Evolutionary conservation across 2,797 vertebrate genomes (phyloP).

Genomic region (Enteromius viviparus): DNA sequence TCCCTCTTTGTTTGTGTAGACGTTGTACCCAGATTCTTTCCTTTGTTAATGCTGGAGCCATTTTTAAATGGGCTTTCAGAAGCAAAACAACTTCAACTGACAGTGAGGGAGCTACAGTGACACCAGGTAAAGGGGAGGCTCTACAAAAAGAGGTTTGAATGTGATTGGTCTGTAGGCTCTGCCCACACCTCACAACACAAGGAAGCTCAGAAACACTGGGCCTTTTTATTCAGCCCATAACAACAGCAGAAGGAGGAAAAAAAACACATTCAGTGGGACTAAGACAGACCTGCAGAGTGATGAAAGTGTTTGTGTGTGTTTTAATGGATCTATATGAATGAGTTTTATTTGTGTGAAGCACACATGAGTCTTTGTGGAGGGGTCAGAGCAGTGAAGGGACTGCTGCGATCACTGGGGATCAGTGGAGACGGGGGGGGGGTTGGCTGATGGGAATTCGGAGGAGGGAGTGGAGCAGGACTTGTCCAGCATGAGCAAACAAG

Average conservation of each 20-base stretch:
- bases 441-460: conserved; percentile 42
- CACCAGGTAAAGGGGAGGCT: conserved; percentile 24
- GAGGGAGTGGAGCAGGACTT: conserved; percentile 54
- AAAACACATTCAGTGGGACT: conserved; percentile 45
- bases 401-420: conserved; percentile 47
- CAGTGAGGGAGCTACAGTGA: neutral
- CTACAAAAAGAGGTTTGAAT: neutral
- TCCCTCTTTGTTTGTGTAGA: conserved; percentile 22
- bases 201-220: conserved; percentile 78
- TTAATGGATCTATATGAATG: conserved; percentile 27
- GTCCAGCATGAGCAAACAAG: conserved; percentile 73
- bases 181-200: conserved; percentile 66
- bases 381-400: conserved; percentile 25
- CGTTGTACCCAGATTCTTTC: neutral
- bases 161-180: conserved; percentile 48
- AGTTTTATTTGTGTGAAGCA: conserved; percentile 7
- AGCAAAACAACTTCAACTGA: conserved; percentile 18
- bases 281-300: conserved; percentile 28
- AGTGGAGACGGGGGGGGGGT: conserved; percentile 47
- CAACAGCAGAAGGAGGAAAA: conserved; percentile 33
- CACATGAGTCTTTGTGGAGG: conserved; percentile 27
- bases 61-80: neutral
- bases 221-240: conserved; percentile 73
- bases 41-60: conserved; percentile 22
- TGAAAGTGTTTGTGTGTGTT: neutral